These are phyloP conservation scores for Tamandua tetradactyla DNA, from an alignment of 2,797 vertebrate genomes.

Conservation along the genomic window DNA sequence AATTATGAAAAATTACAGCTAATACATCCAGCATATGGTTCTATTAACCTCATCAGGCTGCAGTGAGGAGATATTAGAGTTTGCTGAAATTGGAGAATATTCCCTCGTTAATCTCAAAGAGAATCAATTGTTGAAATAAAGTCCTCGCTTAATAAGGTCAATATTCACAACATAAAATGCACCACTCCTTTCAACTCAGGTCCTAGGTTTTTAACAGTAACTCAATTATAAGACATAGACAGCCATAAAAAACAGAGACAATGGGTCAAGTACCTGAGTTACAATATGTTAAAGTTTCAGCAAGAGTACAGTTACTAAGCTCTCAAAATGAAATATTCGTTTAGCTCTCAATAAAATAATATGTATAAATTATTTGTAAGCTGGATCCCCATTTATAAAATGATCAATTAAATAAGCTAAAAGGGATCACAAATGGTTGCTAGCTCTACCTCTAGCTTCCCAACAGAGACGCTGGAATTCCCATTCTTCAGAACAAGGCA, in stretches of 20 bases:
- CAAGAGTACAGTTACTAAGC: neutral
- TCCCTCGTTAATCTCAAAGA: neutral
- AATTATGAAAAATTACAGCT: neutral
- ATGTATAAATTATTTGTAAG: neutral
- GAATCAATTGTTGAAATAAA: neutral
- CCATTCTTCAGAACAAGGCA: neutral
- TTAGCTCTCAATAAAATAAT: neutral
- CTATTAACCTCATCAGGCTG: neutral
- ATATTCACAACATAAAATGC: neutral
- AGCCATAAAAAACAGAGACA: neutral
- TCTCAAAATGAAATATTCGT: neutral
- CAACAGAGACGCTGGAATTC: neutral
- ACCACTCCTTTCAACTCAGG: neutral
- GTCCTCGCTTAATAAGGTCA: neutral
- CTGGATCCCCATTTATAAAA: neutral
- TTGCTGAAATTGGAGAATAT: neutral
- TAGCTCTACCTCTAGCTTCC: neutral
- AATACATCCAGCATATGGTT: neutral
- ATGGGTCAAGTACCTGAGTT: neutral
- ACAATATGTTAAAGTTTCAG: neutral
- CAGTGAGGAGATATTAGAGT: neutral
- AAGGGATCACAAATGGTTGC: neutral
- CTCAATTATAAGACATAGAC: neutral
- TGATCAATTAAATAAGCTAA: neutral
- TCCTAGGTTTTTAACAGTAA: neutral